These are phyloP conservation scores for Cydia strobilella DNA, from an alignment of 1,140 invertebrate genomes.

Conservation along the genomic window DNA sequence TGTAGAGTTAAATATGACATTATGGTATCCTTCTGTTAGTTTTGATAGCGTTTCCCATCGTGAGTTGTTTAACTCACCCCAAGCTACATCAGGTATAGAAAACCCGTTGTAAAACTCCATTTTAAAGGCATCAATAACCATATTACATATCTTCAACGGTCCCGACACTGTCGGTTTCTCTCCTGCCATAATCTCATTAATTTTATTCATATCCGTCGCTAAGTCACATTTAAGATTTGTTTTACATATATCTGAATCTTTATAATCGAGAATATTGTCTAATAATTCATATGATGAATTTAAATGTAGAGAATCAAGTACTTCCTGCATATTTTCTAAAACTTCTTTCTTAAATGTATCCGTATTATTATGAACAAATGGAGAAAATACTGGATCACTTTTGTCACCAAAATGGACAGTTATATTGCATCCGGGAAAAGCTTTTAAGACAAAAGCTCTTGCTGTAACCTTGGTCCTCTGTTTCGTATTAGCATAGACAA, in stretches of 20 bases:
- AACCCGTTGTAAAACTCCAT: conserved; percentile 69
- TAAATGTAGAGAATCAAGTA: conserved; percentile 49
- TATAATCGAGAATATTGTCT: conserved; percentile 57
- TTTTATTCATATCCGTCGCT: conserved; percentile 42
- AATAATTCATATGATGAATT: conserved; percentile 50
- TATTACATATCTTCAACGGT: conserved; percentile 56
- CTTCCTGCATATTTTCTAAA: conserved; percentile 50
- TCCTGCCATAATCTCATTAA: conserved; percentile 48
- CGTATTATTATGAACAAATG: conserved; percentile 52
- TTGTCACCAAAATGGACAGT: conserved; percentile 31
- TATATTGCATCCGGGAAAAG: conserved; percentile 46
- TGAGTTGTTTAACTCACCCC: conserved; percentile 54
- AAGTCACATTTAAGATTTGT: conserved; percentile 54
- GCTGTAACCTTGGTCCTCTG: conserved; percentile 60
- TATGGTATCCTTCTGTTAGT: conserved; percentile 60
- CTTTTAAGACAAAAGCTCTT: conserved; percentile 55
- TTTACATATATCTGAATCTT: conserved; percentile 54
- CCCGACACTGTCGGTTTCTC: conserved; percentile 59
- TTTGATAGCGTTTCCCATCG: conserved; percentile 54
- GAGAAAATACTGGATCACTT: conserved; percentile 63
- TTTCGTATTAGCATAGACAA: conserved; percentile 59
- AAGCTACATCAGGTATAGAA: conserved; percentile 53
- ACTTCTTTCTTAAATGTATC: conserved; percentile 45
- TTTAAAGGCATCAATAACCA: conserved; percentile 60
- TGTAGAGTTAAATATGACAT: conserved; percentile 54